phyloP scores from a whole-genome alignment of 2,888 invertebrate species.

The Phaedon cochleariae region DNA sequence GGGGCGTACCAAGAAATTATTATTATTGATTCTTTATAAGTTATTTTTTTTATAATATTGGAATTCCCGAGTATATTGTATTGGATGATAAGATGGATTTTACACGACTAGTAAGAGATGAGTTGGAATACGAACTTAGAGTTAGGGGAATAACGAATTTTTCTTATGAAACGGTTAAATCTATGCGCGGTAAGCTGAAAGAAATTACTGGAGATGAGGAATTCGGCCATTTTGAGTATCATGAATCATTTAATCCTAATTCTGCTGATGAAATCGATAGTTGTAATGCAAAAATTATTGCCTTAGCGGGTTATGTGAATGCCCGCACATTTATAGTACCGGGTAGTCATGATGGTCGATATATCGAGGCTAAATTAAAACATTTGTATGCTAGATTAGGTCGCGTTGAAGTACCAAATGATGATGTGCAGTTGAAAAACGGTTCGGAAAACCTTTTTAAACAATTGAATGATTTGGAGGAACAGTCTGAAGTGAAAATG shows the following conservation, averaged over 20 bases:
- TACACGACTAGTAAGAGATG: background rate
- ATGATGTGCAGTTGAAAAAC: background rate
- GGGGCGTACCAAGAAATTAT: too few relatives aligned
- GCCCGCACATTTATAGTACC: too few relatives aligned
- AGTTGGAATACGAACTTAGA: background rate
- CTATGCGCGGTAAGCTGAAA: background rate
- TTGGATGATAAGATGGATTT: slow-evolving; percentile 1
- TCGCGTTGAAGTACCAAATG: background rate
- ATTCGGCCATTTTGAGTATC: background rate
- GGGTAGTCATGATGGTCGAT: background rate
- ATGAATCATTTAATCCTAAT: slow-evolving; percentile 1
- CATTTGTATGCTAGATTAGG: too few relatives aligned
- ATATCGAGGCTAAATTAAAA: background rate
- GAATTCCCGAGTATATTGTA: background rate
- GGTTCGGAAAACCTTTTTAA: background rate
- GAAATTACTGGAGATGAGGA: background rate
- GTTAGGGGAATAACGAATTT: background rate
- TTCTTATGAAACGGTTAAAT: background rate
- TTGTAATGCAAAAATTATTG: slow-evolving; percentile 5
- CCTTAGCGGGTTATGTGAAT: too few relatives aligned
- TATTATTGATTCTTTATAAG: background rate
- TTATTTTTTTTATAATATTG: too few relatives aligned
- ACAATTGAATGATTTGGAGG: background rate
- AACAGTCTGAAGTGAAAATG: background rate
- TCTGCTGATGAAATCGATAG: background rate